Evolutionary conservation across 2,888 invertebrate species (phyloP).

Genomic region (Lagria hirta): DNA sequence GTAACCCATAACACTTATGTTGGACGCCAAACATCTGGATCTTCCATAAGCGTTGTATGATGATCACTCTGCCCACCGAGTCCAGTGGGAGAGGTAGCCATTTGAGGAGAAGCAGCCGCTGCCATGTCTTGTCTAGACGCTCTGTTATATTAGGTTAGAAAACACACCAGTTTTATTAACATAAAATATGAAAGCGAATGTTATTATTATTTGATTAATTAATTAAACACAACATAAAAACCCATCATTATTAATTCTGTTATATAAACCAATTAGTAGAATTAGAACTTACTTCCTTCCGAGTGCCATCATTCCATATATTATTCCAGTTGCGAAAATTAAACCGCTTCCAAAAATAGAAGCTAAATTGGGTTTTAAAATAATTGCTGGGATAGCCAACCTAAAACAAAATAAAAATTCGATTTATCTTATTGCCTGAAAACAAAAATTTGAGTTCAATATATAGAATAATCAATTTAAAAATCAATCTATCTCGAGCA

Average conservation of each 20-base stretch:
- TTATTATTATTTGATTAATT: constrained; percentile 6
- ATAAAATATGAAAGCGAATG: constrained; percentile 5
- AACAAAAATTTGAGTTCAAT: no score
- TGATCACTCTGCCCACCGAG: constrained; percentile 63
- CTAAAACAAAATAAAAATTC: constrained; percentile 59
- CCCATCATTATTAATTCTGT: constrained; percentile 6
- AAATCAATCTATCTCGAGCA: no score
- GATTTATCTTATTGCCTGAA: no score
- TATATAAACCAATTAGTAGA: no score
- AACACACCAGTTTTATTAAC: constrained; percentile 13
- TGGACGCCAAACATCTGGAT: constrained; percentile 91
- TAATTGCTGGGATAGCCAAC: constrained; percentile 75
- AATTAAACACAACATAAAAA: constrained; percentile 13
- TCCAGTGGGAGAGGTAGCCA: constrained; percentile 58
- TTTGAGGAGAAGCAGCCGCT: constrained; percentile 73
- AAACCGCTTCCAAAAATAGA: constrained; percentile 86
- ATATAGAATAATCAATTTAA: no score
- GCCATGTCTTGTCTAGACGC: constrained; percentile 84
- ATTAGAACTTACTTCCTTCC: constrained; percentile 97
- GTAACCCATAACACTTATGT: constrained; percentile 62
- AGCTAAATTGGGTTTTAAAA: constrained; percentile 72
- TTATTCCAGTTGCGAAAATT: constrained; percentile 83
- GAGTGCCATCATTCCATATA: constrained; percentile 93
- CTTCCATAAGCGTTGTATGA: constrained; percentile 85
- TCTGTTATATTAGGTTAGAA: constrained; percentile 55